Conservation (phyloP, 2,888 invertebrate genomes). For the Diploptera punctata region DNA sequence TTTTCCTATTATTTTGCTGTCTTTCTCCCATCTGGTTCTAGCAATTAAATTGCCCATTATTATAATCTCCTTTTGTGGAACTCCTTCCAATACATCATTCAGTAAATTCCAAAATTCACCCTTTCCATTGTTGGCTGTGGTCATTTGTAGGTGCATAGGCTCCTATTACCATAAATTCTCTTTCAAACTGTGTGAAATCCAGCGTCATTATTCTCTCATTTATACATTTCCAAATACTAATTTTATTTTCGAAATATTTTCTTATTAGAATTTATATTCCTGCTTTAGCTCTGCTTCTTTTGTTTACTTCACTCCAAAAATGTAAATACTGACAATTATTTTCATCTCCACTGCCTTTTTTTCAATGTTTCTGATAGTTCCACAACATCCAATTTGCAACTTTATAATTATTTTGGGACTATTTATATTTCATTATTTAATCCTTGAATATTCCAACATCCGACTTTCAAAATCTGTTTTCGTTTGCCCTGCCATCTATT, state of each 20-base stretch:
- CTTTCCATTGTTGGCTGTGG: not conserved
- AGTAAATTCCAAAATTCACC: too few relatives aligned
- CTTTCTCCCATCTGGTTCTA: not conserved
- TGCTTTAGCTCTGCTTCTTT: too few relatives aligned
- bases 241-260: too few relatives aligned
- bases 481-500: not conserved
- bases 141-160: not conserved
- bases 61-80: not conserved
- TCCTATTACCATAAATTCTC: not conserved
- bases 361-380: too few relatives aligned
- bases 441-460: not conserved
- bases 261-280: too few relatives aligned
- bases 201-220: too few relatives aligned
- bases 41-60: not conserved
- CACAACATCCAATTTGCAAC: too few relatives aligned
- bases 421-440: not conserved
- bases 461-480: not conserved
- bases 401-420: not conserved
- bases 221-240: too few relatives aligned
- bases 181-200: too few relatives aligned
- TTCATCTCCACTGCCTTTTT: not conserved
- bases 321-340: not conserved
- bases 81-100: not conserved
- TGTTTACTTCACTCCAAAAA: too few relatives aligned
- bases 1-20: not conserved